Evolutionary conservation across 2,797 vertebrate species (phyloP).

Genomic region (Lepidocolaptes lacrymiger): DNA sequence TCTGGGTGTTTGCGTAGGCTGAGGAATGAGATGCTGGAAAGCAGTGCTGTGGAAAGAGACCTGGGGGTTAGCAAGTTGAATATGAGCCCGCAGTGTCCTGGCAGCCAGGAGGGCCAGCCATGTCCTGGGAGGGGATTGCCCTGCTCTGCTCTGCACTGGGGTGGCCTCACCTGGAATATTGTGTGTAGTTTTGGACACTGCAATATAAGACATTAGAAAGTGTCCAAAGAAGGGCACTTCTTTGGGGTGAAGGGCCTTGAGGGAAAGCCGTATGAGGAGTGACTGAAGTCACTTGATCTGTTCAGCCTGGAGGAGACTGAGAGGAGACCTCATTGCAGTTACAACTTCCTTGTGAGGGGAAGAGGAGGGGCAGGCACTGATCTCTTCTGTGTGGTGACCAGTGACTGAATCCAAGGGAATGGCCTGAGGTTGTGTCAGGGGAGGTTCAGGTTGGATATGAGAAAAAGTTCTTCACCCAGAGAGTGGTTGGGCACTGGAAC

Average conservation of each 20-base stretch:
- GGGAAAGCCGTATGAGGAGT: background rate
- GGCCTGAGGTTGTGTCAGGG: background rate
- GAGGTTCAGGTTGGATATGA: background rate
- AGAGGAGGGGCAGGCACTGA: background rate
- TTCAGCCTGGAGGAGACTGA: background rate
- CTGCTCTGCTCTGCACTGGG: background rate
- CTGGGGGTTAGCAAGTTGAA: background rate
- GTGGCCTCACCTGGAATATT: too few relatives aligned
- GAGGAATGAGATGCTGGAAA: background rate
- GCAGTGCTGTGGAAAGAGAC: background rate
- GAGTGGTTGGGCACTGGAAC: background rate
- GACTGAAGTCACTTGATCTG: background rate
- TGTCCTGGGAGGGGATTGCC: background rate
- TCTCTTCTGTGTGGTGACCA: background rate
- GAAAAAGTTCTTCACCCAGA: background rate
- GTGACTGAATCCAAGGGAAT: background rate
- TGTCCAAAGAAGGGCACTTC: background rate
- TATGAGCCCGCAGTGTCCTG: background rate
- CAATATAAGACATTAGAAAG: background rate
- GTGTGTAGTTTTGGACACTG: background rate
- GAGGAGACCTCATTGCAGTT: background rate
- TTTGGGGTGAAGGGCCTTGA: background rate
- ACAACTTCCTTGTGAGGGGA: background rate
- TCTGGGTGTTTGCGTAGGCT: background rate
- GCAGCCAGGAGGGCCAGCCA: background rate